Percentiles rank a stretch among this genome's conserved stretches.
These are phyloP conservation scores for Nematopogon swammerdamellus DNA, from an alignment of 2,888 invertebrate genomes.

Conservation along the genomic window DNA sequence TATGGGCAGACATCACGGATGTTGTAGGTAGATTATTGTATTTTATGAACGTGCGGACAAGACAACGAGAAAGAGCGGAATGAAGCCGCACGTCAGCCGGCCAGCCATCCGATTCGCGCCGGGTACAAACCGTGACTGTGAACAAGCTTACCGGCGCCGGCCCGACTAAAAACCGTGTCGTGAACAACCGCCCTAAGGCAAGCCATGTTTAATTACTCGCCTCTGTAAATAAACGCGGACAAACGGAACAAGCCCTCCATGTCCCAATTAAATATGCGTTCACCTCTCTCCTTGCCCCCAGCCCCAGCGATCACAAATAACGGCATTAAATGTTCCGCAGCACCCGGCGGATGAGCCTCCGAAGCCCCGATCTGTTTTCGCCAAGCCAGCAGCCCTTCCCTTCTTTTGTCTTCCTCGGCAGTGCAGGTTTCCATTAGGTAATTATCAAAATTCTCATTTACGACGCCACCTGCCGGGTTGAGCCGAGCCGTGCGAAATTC, in stretches of 20 bases:
- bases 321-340: conserved; percentile 47
- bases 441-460: conserved; percentile 16
- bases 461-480: conserved; percentile 9
- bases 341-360: conserved; percentile 34
- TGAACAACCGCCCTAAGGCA: too few species aligned
- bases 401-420: conserved; percentile 9
- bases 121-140: too few species aligned
- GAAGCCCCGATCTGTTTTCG: conserved; percentile 31
- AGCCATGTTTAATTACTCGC: conserved; percentile 17
- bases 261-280: conserved; percentile 44
- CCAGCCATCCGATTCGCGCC: too few species aligned
- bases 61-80: too few species aligned
- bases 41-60: too few species aligned
- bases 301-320: conserved; percentile 40
- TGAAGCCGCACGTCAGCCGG: too few species aligned
- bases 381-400: conserved; percentile 19
- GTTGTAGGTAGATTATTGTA: too few species aligned
- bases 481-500: conserved; percentile 11
- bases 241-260: conserved; percentile 33
- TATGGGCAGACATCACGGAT: too few species aligned
- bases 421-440: conserved; percentile 17
- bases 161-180: too few species aligned
- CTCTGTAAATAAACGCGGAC: conserved; percentile 42
- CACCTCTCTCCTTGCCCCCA: conserved; percentile 29
- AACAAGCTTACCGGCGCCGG: too few species aligned